These are phyloP conservation scores for Drosophila infuscata DNA, from an alignment of 2,888 invertebrate genomes.

Conservation along the genomic window DNA sequence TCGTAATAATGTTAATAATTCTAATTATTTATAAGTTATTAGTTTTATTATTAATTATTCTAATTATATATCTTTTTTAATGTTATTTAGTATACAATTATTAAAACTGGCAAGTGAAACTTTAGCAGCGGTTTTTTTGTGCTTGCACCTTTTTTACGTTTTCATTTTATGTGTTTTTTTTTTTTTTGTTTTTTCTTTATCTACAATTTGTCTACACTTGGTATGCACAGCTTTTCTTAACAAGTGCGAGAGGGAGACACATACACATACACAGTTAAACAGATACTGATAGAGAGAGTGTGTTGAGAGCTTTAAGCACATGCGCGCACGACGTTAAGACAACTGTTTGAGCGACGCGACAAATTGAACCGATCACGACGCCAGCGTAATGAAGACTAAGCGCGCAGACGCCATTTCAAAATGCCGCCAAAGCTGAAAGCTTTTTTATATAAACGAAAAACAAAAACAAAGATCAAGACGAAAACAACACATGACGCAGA, in stretches of 20 bases:
- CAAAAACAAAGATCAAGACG: slow-evolving; percentile 48
- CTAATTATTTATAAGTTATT: slow-evolving; percentile 28
- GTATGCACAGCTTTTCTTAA: slow-evolving; percentile 67
- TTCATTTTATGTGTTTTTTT: slow-evolving; percentile 54
- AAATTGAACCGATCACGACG: slow-evolving; percentile 69
- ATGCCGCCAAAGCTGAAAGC: slow-evolving; percentile 46
- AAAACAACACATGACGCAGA: slow-evolving; percentile 44
- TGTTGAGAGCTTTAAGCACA: slow-evolving; percentile 60
- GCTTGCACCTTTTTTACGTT: slow-evolving; percentile 71
- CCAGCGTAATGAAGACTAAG: slow-evolving; percentile 68
- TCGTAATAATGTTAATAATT: slow-evolving; percentile 34
- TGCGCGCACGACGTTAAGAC: slow-evolving; percentile 45
- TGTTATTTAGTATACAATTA: slow-evolving; percentile 9
- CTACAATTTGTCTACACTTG: slow-evolving; percentile 70
- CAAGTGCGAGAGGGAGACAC: slow-evolving; percentile 49
- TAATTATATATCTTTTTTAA: slow-evolving; percentile 23
- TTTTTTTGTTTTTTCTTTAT: slow-evolving; percentile 53
- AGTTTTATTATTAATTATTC: slow-evolving; percentile 12
- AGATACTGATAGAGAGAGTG: slow-evolving; percentile 23
- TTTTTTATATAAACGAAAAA: slow-evolving; percentile 37
- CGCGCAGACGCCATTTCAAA: slow-evolving; percentile 56
- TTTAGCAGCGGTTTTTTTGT: slow-evolving; percentile 43
- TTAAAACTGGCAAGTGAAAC: slow-evolving; percentile 60
- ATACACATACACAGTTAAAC: slow-evolving; percentile 5
- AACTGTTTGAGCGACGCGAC: slow-evolving; percentile 8